Evolutionary conservation across 2,888 invertebrate species (phyloP).

Genomic region (Orthosia gracilis): DNA sequence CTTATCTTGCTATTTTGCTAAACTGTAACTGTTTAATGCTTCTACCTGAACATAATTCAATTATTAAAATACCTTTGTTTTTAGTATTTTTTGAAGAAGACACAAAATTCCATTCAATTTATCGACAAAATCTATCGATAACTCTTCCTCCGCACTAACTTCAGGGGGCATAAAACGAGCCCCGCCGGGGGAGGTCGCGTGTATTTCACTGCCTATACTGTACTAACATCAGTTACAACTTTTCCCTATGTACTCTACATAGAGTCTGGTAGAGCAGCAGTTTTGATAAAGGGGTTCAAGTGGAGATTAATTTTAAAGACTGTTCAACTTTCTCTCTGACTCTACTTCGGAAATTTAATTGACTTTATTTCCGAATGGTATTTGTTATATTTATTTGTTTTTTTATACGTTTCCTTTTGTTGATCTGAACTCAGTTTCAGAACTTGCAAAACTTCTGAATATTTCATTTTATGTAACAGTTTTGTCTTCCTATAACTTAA

Average conservation of each 20-base stretch:
- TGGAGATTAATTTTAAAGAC: slow-evolving; percentile 56
- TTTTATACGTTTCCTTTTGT: neutral
- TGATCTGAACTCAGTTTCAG: neutral
- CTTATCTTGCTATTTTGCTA: neutral
- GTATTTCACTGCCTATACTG: slow-evolving; percentile 74
- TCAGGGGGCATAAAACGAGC: slow-evolving; percentile 68
- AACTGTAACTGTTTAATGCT: neutral
- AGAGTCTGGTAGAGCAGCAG: slow-evolving; percentile 46
- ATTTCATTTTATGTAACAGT: too few species aligned
- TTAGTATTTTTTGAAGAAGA: neutral
- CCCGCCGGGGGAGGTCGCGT: slow-evolving; percentile 69
- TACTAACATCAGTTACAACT: slow-evolving; percentile 76
- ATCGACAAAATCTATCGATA: slow-evolving; percentile 56
- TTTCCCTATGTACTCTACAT: slow-evolving; percentile 63
- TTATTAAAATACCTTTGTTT: neutral
- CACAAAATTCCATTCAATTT: neutral
- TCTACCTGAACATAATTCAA: neutral
- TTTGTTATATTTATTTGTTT: neutral
- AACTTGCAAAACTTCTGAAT: too few species aligned
- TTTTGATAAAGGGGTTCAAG: slow-evolving; percentile 60
- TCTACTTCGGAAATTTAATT: slow-evolving; percentile 23
- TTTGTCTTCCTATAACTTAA: too few species aligned
- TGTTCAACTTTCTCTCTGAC: slow-evolving; percentile 36
- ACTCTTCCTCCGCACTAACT: slow-evolving; percentile 60
- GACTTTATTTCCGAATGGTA: neutral